phyloP scores from a whole-genome alignment of 2,888 invertebrate genomes.

The Punctoribates punctum region DNA sequence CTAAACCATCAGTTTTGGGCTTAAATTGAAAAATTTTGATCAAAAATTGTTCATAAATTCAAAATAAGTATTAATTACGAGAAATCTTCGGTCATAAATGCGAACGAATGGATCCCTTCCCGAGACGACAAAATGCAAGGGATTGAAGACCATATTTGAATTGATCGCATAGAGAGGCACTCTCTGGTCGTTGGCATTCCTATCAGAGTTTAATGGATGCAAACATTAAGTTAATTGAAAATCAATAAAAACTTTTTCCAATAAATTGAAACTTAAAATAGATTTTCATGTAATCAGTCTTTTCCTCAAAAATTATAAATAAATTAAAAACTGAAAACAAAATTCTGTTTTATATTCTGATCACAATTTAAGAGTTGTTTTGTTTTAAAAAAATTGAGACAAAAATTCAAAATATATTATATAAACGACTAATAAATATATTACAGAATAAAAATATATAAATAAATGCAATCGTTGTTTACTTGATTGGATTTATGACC shows the following conservation, averaged over 20 bases:
- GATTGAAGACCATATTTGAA: conserved; percentile 59
- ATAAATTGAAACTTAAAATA: not conserved
- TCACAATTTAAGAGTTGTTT: too few relatives aligned
- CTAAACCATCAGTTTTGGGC: not conserved
- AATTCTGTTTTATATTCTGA: too few relatives aligned
- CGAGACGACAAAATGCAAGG: conserved; percentile 12
- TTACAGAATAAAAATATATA: too few relatives aligned
- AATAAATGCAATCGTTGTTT: too few relatives aligned
- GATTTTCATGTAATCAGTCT: not conserved
- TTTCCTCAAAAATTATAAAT: too few relatives aligned
- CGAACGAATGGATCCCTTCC: conserved; percentile 35
- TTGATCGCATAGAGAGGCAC: conserved; percentile 83
- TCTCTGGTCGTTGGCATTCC: conserved; percentile 59
- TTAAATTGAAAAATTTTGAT: not conserved
- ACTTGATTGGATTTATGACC: too few relatives aligned
- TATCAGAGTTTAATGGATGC: conserved; percentile 43
- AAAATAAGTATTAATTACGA: not conserved
- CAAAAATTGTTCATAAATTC: not conserved
- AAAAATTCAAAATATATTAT: too few relatives aligned
- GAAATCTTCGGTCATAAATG: conserved; percentile 40
- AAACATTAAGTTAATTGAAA: not conserved
- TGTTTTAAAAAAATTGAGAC: too few relatives aligned
- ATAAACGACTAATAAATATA: too few relatives aligned
- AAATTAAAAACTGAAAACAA: too few relatives aligned
- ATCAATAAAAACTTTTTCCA: not conserved